Conservation (phyloP, 2,888 invertebrate species). For the Encarsia formosa region DNA sequence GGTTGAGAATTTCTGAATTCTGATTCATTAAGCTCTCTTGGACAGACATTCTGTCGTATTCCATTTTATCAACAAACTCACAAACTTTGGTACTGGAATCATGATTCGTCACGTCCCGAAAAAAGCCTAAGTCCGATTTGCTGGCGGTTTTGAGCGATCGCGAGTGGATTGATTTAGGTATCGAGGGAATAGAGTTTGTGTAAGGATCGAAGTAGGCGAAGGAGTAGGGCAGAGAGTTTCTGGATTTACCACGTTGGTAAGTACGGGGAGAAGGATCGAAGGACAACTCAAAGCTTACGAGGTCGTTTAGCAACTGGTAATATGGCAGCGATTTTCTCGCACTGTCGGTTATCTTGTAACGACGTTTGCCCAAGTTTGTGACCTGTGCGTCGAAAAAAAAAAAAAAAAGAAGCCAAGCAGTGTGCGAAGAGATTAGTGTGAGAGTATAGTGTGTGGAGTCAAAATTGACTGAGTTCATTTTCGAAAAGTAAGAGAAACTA, state of each 20-base stretch:
- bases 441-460: too few species aligned
- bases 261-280: not conserved
- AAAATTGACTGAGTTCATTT: too few species aligned
- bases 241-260: too few species aligned
- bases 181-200: constrained; percentile 32
- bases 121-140: constrained; percentile 13
- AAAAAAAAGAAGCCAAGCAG: constrained; percentile 12
- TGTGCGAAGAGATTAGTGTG: too few species aligned
- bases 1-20: too few species aligned
- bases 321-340: constrained; percentile 32
- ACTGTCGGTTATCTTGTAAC: constrained; percentile 36
- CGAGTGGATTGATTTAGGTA: constrained; percentile 15
- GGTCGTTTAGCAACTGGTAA: constrained; percentile 30
- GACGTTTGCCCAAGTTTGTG: constrained; percentile 37
- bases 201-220: constrained; percentile 40
- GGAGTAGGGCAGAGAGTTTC: constrained; percentile 31
- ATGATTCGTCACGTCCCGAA: too few species aligned
- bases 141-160: too few species aligned
- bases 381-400: constrained; percentile 33
- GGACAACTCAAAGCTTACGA: not conserved
- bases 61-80: too few species aligned
- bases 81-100: too few species aligned
- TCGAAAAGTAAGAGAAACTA: too few species aligned
- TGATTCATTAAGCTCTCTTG: too few species aligned
- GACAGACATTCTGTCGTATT: too few species aligned